phyloP scores from a whole-genome alignment of 2,888 invertebrate species.

The Standfussiana lucernea region DNA sequence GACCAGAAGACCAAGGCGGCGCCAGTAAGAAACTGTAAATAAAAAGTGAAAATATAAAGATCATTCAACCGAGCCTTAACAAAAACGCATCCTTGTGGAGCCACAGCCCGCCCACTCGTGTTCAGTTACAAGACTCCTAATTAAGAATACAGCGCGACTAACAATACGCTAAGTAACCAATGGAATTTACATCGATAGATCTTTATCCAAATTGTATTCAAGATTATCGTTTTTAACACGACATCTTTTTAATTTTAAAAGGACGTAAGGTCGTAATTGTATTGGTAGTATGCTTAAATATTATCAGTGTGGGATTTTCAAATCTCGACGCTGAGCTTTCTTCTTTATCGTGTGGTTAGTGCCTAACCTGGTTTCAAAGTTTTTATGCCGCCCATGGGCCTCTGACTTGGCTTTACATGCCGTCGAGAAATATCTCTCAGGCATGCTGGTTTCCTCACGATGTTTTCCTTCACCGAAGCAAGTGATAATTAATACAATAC shows the following conservation, averaged over 20 bases:
- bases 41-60: slow-evolving; percentile 14
- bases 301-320: neutral
- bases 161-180: slow-evolving; percentile 62
- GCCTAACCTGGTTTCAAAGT: too few species aligned
- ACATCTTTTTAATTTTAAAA: slow-evolving; percentile 11
- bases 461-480: too few species aligned
- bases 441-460: too few species aligned
- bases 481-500: too few species aligned
- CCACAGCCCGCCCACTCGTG: slow-evolving; percentile 77
- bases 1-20: neutral
- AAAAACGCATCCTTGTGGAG: slow-evolving; percentile 75
- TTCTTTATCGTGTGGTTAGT: too few species aligned
- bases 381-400: too few species aligned
- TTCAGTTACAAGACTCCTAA: slow-evolving; percentile 71
- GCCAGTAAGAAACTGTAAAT: neutral
- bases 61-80: slow-evolving; percentile 49
- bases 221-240: neutral
- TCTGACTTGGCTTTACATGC: too few species aligned
- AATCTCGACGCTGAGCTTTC: neutral
- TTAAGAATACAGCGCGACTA: slow-evolving; percentile 65
- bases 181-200: slow-evolving; percentile 62
- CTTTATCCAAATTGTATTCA: slow-evolving; percentile 47
- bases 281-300: too few species aligned
- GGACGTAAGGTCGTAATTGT: neutral
- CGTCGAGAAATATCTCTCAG: too few species aligned